Conservation (phyloP, 2,113 vertebrate species). For the Rhadina sibilatrix region DNA sequence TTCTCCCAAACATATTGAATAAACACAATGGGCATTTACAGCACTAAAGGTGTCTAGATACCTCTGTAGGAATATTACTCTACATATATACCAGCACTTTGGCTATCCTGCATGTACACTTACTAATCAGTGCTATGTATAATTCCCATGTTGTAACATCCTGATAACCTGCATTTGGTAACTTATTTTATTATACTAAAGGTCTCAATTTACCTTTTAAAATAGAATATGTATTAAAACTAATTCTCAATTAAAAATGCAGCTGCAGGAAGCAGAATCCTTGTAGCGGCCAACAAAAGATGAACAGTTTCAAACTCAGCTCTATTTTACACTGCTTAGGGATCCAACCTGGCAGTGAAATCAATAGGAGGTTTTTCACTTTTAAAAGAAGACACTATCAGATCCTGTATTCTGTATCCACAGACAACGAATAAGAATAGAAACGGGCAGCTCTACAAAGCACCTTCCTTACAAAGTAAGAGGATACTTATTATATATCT, state of each 20-base stretch:
- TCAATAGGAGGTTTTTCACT: not conserved
- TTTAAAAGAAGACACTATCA: not conserved
- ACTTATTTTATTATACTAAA: not conserved
- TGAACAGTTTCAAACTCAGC: not conserved
- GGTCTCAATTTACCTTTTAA: constrained; percentile 2
- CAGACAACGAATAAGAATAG: not conserved
- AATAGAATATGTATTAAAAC: constrained; percentile 30
- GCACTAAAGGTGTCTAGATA: constrained; percentile 39
- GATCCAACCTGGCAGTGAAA: not conserved
- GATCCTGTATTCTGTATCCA: not conserved
- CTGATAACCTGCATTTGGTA: not conserved
- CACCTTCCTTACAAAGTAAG: not conserved
- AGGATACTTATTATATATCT: not conserved
- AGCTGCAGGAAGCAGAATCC: not conserved
- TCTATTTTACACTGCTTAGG: not conserved
- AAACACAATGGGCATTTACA: constrained; percentile 39
- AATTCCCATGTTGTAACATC: not conserved
- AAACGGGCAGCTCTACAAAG: not conserved
- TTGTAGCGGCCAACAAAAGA: not conserved
- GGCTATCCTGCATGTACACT: not conserved
- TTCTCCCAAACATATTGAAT: not conserved
- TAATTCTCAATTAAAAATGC: constrained; percentile 30
- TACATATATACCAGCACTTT: constrained; percentile 1
- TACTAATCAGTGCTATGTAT: not conserved
- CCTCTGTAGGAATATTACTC: constrained; percentile 21